Evolutionary conservation across 1,140 invertebrate species (phyloP), one percentile per base, ranked within the genome.

Genomic region (Contarinia nasturtii): DNA sequence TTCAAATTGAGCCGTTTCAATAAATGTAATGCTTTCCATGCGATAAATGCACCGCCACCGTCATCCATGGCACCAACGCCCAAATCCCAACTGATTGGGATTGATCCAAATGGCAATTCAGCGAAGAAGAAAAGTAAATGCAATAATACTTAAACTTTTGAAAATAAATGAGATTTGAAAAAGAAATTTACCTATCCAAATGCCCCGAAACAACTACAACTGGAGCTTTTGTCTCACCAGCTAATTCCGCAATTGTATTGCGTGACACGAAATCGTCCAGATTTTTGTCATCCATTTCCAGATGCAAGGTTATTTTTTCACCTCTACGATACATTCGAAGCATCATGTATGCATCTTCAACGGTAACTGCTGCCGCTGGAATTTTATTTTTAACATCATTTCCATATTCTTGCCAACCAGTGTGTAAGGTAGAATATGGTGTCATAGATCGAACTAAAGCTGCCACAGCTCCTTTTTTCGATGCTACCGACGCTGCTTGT

Each of bases 51-150:
- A 37, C 86, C 86, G 53, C 77, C 81, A 43, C 82, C 87, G 59
- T 90, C 86, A 59, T 92, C 87, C 80, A 90, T 81, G 1, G 85
- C 86, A n/a, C 86, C 87, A 59, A 80, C 72, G 10, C 85, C 86
- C n/a, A 89, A 82, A 58, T 90, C 86, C 86, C 87, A 91, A 54
- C 80, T 40, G 17, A 36, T 10, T n/a, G n/a, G n/a, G n/a, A n/a
- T n/a, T n/a, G n/a, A n/a, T 36, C n/a, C 8, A 8, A n/a, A 36
- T 36, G n/a, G n/a, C 34, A 36, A 10, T 36, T n/a, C n/a, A n/a
- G n/a, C n/a, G n/a, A n/a, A n/a, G n/a, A n/a, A 36, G 34, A 36
- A 36, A 8, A 36, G 8, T 36, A 36, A 10, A 8, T 36, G 8
- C 34, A 36, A 36, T 8, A 8, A 36, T n/a, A 36, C 8, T 36